phyloP scores from a whole-genome alignment of 1,140 invertebrate genomes.

The Apis dorsata region DNA sequence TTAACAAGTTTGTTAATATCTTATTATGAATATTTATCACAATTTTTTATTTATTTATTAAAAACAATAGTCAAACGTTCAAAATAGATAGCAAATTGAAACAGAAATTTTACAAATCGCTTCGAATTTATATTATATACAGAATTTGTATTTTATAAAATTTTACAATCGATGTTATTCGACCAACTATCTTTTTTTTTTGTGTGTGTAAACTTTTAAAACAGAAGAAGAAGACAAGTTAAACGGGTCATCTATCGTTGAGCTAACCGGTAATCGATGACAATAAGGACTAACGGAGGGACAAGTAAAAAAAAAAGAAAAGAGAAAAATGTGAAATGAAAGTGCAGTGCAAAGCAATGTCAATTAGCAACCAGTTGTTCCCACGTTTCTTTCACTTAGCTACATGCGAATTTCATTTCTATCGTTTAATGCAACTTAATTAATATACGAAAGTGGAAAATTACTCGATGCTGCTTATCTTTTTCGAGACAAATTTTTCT shows the following conservation, averaged over 20 bases:
- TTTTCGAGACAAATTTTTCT: no score
- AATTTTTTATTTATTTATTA: no score
- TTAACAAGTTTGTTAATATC: no score
- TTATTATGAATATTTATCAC: no score
- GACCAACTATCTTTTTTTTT: not conserved
- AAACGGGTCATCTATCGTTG: not conserved
- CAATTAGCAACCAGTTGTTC: not conserved
- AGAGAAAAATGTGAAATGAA: not conserved
- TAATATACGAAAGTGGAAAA: not conserved
- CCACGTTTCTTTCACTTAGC: not conserved
- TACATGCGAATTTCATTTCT: constrained; percentile 11
- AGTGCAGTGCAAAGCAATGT: not conserved
- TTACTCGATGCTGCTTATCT: not conserved
- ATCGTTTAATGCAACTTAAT: not conserved
- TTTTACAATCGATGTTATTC: not conserved
- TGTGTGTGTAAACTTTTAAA: not conserved
- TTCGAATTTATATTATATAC: no score
- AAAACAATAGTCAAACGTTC: no score
- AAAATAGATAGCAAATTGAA: no score
- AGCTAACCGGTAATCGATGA: not conserved
- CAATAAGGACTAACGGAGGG: no score
- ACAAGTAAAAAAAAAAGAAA: not conserved
- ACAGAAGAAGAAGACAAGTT: not conserved
- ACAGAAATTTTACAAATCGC: not conserved
- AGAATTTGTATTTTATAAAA: not conserved